Percentiles rank a stretch among this genome's conserved stretches.
Conservation (phyloP, 2,797 vertebrate species). For the Serranus cabrilla region DNA sequence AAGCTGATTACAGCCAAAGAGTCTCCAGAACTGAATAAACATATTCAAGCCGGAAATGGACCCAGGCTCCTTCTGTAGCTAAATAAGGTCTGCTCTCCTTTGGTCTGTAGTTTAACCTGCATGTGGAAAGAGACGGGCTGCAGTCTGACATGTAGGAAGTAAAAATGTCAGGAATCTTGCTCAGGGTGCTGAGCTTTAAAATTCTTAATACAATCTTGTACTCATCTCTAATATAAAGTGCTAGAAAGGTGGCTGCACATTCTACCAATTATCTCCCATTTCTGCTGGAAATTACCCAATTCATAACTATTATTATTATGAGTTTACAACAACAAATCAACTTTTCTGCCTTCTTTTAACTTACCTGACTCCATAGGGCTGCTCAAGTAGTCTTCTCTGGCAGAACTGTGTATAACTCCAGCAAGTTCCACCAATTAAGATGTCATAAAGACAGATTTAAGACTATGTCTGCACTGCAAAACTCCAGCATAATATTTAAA, state of each 20-base stretch:
- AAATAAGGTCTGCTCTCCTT: conserved; percentile 52
- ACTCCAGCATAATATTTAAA: neutral
- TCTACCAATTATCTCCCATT: neutral
- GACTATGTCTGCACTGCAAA: neutral
- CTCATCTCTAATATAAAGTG: neutral
- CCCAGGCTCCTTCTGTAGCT: conserved; percentile 64
- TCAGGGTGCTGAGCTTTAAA: conserved; percentile 7
- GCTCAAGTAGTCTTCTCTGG: neutral
- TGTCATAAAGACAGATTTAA: conserved; percentile 1
- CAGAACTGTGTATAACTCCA: neutral
- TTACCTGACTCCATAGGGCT: neutral
- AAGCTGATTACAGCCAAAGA: conserved; percentile 82
- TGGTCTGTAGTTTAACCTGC: conserved; percentile 57
- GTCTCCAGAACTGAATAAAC: conserved; percentile 81
- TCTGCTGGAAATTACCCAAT: neutral
- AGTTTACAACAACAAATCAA: conserved; percentile 2
- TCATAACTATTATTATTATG: neutral
- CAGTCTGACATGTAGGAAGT: conserved; percentile 1
- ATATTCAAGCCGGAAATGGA: conserved; percentile 75
- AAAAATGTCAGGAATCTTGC: conserved; percentile 6
- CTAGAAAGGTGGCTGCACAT: neutral
- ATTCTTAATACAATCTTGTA: conserved; percentile 19
- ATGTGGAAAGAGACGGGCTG: neutral
- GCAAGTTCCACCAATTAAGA: conserved; percentile 4
- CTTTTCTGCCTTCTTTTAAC: neutral